Percentiles rank a stretch among this genome's conserved stretches.
phyloP scores from a whole-genome alignment of 2,797 vertebrate species.

The Muscicapa comitata region DNA sequence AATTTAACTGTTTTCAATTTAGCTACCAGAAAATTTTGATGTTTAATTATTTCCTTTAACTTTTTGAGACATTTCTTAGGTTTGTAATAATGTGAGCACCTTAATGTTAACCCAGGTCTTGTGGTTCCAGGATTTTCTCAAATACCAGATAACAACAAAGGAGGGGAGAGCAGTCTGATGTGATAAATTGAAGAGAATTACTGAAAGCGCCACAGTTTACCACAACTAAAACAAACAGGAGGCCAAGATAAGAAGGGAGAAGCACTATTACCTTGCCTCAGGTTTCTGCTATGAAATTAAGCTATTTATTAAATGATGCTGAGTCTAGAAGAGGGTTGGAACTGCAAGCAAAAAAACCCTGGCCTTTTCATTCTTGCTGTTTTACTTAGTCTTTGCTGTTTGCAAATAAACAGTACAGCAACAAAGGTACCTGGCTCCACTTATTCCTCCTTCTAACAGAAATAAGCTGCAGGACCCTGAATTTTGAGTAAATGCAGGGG shows the following conservation, averaged over 20 bases:
- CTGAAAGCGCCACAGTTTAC: neutral
- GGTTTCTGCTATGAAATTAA: neutral
- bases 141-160: neutral
- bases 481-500: neutral
- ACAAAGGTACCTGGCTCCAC: neutral
- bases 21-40: neutral
- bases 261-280: neutral
- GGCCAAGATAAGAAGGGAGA: neutral
- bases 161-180: neutral
- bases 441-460: neutral
- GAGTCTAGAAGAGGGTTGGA: neutral
- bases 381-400: neutral
- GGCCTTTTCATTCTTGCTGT: neutral
- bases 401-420: neutral
- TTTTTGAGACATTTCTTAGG: neutral
- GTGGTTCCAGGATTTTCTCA: neutral
- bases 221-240: neutral
- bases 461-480: neutral
- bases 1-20: neutral
- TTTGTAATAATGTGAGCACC: neutral
- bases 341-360: neutral
- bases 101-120: neutral
- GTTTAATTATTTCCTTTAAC: neutral
- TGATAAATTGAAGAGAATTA: neutral
- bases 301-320: neutral